phyloP scores from a whole-genome alignment of 2,888 invertebrate species.

The Cistogaster globosa region DNA sequence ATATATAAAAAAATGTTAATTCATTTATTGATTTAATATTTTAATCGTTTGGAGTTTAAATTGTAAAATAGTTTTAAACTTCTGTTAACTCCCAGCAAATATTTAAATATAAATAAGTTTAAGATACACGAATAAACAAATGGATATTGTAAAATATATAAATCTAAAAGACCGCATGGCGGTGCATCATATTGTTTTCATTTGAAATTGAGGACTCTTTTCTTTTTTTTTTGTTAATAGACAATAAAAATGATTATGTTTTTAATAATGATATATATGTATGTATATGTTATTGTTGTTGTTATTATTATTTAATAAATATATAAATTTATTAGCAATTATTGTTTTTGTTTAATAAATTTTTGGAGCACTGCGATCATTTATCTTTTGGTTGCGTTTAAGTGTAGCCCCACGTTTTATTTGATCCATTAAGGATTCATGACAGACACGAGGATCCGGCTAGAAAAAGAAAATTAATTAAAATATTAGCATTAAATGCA shows the following conservation, averaged over 20 bases:
- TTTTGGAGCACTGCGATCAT: constrained; percentile 93
- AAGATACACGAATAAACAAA: constrained; percentile 53
- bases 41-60: constrained; percentile 62
- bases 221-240: constrained; percentile 30
- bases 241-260: constrained; percentile 67
- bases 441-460: constrained; percentile 90
- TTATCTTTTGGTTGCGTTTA: constrained; percentile 86
- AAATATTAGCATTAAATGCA: background rate
- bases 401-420: constrained; percentile 93
- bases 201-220: constrained; percentile 53
- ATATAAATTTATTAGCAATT: constrained; percentile 45
- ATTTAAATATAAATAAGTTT: constrained; percentile 39
- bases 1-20: constrained; percentile 68
- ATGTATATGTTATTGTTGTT: constrained; percentile 24
- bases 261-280: constrained; percentile 48
- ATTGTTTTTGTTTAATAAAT: constrained; percentile 85
- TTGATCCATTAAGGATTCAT: constrained; percentile 97
- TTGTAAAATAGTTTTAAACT: constrained; percentile 71
- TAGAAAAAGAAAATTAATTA: constrained; percentile 79
- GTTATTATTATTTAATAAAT: constrained; percentile 54
- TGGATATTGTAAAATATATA: constrained; percentile 62
- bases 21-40: constrained; percentile 49
- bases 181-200: constrained; percentile 67
- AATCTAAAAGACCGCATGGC: constrained; percentile 69
- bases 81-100: constrained; percentile 67